Base-by-base conservation (phyloP, 2,797 vertebrate species). In the Sebastolobus altivelis region DNA sequence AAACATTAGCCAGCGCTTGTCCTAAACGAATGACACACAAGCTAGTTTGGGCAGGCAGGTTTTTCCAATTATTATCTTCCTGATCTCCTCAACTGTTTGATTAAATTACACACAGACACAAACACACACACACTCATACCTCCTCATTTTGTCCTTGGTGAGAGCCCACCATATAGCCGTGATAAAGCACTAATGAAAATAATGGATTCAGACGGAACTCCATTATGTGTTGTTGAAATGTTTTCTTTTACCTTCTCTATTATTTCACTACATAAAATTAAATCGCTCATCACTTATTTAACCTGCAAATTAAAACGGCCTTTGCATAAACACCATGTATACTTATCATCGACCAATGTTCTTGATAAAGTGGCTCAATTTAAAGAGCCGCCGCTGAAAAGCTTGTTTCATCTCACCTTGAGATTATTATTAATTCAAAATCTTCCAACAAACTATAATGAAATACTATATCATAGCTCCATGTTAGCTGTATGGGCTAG, bases 121-220 rank as follows among this genome's bases (percentile, higher is more conserved):
- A 20, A 25, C 16, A 59, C 12, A 68, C 10, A 46, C 10, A 46
- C 1, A 12, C 6, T 22, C 13, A 61, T 6, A 68, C 14, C 22
- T 38, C 37, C 65, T 63, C 11, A 27, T 27, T 65, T 67, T 61
- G 61, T 61, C 38, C 59, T 46, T 62, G 8, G 8, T 33, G 29
- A 73, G 25, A 58, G 62, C 52, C 22, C 35, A 68, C 18, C 1
- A 56, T 66, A 69, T 37, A 43, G 37, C 65, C 22, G 49, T 22
- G 60, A 79, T 76, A 72, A 84, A 25, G 52, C 52, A 73, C 55
- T 76, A 18, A 61, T 74, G 49, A 66, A 82, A 79, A 74, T 67
- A 80, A 78, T 60, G 61, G 63, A 49, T 76, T 76, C 59, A 18
- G 12, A 82, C 61, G 31, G 29, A 66, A 55, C 20, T 60, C 38